A percentile compares a stretch with the other conserved stretches of the same genome.
Conservation (phyloP, 1,140 invertebrate species). For the Monomorium pharaonis region DNA sequence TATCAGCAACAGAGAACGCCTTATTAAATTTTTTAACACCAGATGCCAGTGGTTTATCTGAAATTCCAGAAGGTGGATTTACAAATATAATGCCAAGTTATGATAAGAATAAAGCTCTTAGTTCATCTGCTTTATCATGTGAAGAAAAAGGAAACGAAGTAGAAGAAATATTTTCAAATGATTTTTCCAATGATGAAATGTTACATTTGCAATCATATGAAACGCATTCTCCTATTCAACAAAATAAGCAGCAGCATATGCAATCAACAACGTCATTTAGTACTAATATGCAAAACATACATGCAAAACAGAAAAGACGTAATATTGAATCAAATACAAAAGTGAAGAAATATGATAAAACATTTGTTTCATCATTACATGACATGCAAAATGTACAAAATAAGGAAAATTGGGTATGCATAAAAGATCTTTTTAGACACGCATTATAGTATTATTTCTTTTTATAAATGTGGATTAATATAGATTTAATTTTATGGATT, state of each 20-base stretch:
- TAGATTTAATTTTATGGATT: constrained; percentile 9
- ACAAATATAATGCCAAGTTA: neutral
- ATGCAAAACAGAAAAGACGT: constrained; percentile 6
- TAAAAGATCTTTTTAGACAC: neutral
- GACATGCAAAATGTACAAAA: neutral
- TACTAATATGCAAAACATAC: neutral
- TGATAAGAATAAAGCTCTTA: neutral
- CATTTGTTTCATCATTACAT: neutral
- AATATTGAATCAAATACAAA: neutral
- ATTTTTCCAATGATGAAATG: neutral
- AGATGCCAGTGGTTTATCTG: neutral
- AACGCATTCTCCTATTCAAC: neutral
- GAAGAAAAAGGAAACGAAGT: neutral
- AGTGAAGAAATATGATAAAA: neutral
- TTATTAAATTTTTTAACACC: constrained; percentile 8
- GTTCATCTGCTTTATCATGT: neutral
- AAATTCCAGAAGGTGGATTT: neutral
- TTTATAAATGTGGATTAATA: constrained; percentile 10
- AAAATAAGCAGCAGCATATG: neutral
- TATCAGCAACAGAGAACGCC: too few relatives aligned
- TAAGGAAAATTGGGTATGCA: constrained; percentile 16
- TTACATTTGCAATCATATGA: too few relatives aligned
- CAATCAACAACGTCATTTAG: neutral
- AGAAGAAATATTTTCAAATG: neutral
- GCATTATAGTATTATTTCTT: neutral